Base-by-base conservation (phyloP, 2,888 invertebrate species). In the Suillia variegata region DNA sequence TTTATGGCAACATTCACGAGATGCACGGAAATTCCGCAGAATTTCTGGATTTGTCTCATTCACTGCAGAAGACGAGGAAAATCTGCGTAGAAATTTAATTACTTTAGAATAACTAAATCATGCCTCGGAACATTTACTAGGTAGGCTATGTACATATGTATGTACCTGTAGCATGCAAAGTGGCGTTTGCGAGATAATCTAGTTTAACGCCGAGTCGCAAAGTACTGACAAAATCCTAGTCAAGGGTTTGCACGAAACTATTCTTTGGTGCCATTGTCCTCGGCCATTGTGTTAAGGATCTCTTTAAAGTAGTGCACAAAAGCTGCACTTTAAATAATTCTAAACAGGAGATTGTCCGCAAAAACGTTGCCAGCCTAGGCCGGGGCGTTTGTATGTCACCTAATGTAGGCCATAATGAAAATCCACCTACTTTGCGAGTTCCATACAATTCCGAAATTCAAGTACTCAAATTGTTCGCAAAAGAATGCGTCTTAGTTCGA, bases 331-430 rank as follows among this genome's bases (percentile, higher is more conserved):
- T 17, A 45, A 45, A 18, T 18, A 45, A 45, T 45, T 45, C 6
- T 45, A 45, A 45, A 18, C 17, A 6, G 3, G 2, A 45, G 17
- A 45, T 45, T 8, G 17, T 5, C 18, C 18, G 18, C n/a, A 45
- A 20, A 18, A 18, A 18, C 6, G 18, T 18, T 20, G 4, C 6
- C 18, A 13, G 45, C 45, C 18, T 18, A 70, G 69, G 64, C n/a
- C n/a, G 70, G 72, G 72, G 72, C 74, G 72, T 72, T 74, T 74
- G 74, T 74, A 73, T 72, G 73, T 71, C 71, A 71, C 67, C 71
- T 73, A 72, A 74, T 74, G 74, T 73, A 69, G 71, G 71, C 67
- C 71, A 72, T 74, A 74, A 72, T 74, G 71, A 67, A 74, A 72
- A 72, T 72, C n/a, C 72, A 71, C 71, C 72, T 72, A 74, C 72